Base-by-base conservation (phyloP, 2,888 invertebrate genomes). In the Nudaria mundana region DNA sequence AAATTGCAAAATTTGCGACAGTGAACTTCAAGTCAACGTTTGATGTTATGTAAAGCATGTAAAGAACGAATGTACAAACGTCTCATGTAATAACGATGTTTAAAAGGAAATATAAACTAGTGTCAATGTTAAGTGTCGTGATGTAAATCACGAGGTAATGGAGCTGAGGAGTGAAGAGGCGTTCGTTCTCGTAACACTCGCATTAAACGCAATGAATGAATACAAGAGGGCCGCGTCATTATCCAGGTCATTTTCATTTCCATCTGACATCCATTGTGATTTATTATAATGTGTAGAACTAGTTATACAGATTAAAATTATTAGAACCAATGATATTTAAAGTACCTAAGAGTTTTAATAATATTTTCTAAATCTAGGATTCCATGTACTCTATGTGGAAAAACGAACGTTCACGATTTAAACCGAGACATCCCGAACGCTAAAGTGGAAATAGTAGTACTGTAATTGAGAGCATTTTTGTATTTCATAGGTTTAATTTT, bases 201-300 rank as follows among this genome's bases (percentile, higher is more conserved):
- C 49, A 62, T 61, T 61, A 62, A 65, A 47, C 43, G 58, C 58
- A 61, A 70, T 66, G 67, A 64, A 70, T 67, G 63, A 63, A 44
- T 33, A 34, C 37, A 48, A 56, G 45, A 60, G 63, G 48, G 56
- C 45, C 61, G 51, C 52, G 46, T 55, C 47, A 56, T 51, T 49
- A 57, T 64, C 63, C 67, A 64, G 66, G 68, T 71, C 71, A 67
- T 70, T 70, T 73, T 71, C 59, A 70, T 76, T 67, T 46, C 60
- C 51, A 57, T n/a, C n/a, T n/a, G n/a, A 52, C 51, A 54, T 57
- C 58, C 56, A 76, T 67, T 73, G 69, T 69, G 51, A 56, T 14
- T 22, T 35, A 20, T n/a, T n/a, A n/a, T n/a, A n/a, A n/a, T n/a
- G n/a, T n/a, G n/a, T n/a, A n/a, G n/a, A n/a, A n/a, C n/a, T n/a